Percentiles rank a stretch among this genome's conserved stretches.
Conservation (phyloP, 2,888 invertebrate genomes). For the Archips crataeganus region DNA sequence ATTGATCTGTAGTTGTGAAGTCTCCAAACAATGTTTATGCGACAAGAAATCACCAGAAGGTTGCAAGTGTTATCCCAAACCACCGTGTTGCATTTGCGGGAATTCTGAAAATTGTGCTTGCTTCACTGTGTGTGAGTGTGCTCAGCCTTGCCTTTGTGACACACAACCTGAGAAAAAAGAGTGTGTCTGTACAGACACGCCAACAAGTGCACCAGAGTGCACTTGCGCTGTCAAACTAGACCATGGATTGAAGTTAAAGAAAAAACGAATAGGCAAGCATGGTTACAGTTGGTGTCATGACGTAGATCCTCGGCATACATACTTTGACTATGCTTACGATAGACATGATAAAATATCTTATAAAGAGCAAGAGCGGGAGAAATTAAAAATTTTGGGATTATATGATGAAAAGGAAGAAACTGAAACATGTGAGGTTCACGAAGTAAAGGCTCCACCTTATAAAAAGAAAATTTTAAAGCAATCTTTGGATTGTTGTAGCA, state of each 20-base stretch:
- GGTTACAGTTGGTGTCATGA: slow-evolving; percentile 78
- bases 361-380: slow-evolving; percentile 58
- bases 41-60: slow-evolving; percentile 47
- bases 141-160: slow-evolving; percentile 69
- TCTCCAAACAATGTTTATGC: slow-evolving; percentile 61
- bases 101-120: slow-evolving; percentile 72
- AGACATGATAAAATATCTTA: slow-evolving; percentile 66
- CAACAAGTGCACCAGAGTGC: slow-evolving; percentile 50
- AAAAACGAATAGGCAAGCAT: slow-evolving; percentile 68
- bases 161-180: slow-evolving; percentile 50
- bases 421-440: slow-evolving; percentile 57
- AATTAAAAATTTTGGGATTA: slow-evolving; percentile 68
- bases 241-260: slow-evolving; percentile 61
- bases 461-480: slow-evolving; percentile 66
- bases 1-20: slow-evolving; percentile 63
- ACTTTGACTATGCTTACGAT: slow-evolving; percentile 73
- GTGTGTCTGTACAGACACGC: slow-evolving; percentile 61
- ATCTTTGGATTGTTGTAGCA: slow-evolving; percentile 78
- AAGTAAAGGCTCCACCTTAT: slow-evolving; percentile 60
- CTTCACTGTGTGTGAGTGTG: slow-evolving; percentile 64
- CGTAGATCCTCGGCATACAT: slow-evolving; percentile 75
- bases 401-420: slow-evolving; percentile 52
- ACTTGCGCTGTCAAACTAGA: slow-evolving; percentile 58
- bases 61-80: slow-evolving; percentile 66
- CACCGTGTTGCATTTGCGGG: slow-evolving; percentile 63